phyloP scores from a whole-genome alignment of 2,797 vertebrate genomes.

The Rhadinocentrus ornatus region DNA sequence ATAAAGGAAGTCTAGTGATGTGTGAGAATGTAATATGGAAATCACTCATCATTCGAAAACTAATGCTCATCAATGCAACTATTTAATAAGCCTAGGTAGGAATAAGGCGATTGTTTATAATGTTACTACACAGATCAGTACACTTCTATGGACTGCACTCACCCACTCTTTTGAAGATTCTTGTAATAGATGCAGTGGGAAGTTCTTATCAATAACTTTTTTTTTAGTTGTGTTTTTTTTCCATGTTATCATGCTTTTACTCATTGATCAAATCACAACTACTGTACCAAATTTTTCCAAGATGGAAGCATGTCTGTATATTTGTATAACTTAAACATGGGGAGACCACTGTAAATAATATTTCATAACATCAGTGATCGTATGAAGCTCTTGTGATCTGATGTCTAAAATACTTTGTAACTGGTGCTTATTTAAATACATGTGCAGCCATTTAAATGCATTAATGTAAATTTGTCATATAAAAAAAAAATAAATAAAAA shows the following conservation, averaged over 20 bases:
- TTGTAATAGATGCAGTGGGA: neutral
- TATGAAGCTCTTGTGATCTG: slow-evolving; percentile 14
- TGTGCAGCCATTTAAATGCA: slow-evolving; percentile 10
- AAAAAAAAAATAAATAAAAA: neutral
- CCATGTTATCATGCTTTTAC: slow-evolving; percentile 1
- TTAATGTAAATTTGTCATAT: neutral
- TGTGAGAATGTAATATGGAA: slow-evolving; percentile 44
- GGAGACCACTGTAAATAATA: slow-evolving; percentile 45
- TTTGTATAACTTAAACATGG: slow-evolving; percentile 28
- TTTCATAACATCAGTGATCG: slow-evolving; percentile 4
- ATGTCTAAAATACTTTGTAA: slow-evolving; percentile 10
- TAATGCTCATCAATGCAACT: slow-evolving; percentile 69
- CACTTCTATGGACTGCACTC: slow-evolving; percentile 17
- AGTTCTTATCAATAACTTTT: neutral
- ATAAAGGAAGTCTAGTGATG: slow-evolving; percentile 32
- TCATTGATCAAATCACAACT: slow-evolving; percentile 10
- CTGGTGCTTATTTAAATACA: slow-evolving; percentile 41
- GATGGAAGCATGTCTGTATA: slow-evolving; percentile 19
- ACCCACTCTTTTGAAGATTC: slow-evolving; percentile 10
- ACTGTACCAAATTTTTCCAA: slow-evolving; percentile 20
- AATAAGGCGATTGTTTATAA: slow-evolving; percentile 26
- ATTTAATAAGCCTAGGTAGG: slow-evolving; percentile 23
- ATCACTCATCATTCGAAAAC: slow-evolving; percentile 34
- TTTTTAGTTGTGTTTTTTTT: neutral
- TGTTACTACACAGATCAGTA: slow-evolving; percentile 20